Evolutionary conservation across 2,113 vertebrate species (phyloP).

Genomic region (Zonotrichia leucophrys): DNA sequence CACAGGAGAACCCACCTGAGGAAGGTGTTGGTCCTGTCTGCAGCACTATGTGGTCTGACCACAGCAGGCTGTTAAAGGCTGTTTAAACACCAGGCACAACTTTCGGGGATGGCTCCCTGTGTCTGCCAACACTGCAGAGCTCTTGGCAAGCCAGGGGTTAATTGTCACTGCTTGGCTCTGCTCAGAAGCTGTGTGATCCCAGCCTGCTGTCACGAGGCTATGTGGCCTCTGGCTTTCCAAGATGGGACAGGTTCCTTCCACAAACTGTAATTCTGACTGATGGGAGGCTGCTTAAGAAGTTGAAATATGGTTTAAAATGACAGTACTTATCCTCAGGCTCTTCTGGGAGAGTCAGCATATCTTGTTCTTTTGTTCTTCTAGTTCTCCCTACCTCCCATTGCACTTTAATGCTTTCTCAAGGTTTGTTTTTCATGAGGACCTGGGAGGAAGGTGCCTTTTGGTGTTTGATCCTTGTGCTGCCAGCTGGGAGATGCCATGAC

Average conservation of each 20-base stretch:
- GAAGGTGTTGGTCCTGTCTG: background rate
- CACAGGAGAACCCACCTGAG: background rate
- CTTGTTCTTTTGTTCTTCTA: background rate
- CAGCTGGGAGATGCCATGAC: background rate
- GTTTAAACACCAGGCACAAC: background rate
- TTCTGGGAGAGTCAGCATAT: background rate
- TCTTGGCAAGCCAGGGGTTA: background rate
- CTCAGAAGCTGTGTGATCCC: background rate
- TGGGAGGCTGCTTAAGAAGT: background rate
- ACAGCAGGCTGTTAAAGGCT: background rate
- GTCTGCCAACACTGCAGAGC: background rate
- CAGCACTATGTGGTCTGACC: background rate
- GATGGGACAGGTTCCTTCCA: slow-evolving; percentile 23
- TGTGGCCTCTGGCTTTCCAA: slow-evolving; percentile 50
- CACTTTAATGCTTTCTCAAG: background rate
- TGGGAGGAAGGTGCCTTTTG: background rate
- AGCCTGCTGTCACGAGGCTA: background rate
- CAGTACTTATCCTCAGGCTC: slow-evolving; percentile 17
- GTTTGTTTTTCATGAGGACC: background rate
- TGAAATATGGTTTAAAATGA: slow-evolving; percentile 44
- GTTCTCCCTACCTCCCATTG: background rate
- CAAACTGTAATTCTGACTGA: slow-evolving; percentile 8
- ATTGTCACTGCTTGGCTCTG: background rate
- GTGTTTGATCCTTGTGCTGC: background rate
- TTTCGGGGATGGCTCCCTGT: background rate